Evolutionary conservation across 2,888 invertebrate species (phyloP).

Genomic region (Melipona beecheii): DNA sequence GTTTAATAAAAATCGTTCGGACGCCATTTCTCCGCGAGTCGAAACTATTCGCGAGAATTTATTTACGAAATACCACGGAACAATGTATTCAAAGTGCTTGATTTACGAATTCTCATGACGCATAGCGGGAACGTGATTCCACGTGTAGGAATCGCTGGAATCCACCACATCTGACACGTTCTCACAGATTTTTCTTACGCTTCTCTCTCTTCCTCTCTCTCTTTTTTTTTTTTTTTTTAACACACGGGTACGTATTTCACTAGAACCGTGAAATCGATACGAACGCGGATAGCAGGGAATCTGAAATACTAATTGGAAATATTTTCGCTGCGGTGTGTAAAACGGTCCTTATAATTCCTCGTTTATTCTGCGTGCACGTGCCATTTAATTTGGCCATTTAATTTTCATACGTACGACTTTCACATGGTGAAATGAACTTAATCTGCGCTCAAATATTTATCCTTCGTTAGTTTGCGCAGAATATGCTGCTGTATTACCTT

Average conservation of each 20-base stretch:
- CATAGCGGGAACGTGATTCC: constrained; percentile 2
- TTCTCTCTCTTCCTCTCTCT: background rate
- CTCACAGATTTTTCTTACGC: background rate
- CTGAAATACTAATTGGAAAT: background rate
- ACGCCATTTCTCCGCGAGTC: too few relatives aligned
- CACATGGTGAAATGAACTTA: background rate
- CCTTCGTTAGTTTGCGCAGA: background rate
- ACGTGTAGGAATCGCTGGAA: background rate
- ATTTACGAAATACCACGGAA: too few relatives aligned
- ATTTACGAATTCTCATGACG: background rate
- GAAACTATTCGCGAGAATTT: background rate
- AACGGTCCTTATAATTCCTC: background rate
- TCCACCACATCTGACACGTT: background rate
- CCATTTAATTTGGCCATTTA: background rate
- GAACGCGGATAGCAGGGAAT: background rate
- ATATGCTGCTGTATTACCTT: background rate
- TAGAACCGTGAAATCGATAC: background rate
- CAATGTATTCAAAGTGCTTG: too few relatives aligned
- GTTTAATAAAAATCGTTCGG: background rate
- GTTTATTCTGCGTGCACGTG: background rate
- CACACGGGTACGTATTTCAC: too few relatives aligned
- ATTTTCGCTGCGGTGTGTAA: background rate
- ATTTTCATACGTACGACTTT: background rate
- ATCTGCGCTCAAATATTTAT: background rate
- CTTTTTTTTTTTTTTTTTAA: too few relatives aligned